Conservation (phyloP, 35 echinoderm and acorn worm genomes). For the Lytechinus variegatus region DNA sequence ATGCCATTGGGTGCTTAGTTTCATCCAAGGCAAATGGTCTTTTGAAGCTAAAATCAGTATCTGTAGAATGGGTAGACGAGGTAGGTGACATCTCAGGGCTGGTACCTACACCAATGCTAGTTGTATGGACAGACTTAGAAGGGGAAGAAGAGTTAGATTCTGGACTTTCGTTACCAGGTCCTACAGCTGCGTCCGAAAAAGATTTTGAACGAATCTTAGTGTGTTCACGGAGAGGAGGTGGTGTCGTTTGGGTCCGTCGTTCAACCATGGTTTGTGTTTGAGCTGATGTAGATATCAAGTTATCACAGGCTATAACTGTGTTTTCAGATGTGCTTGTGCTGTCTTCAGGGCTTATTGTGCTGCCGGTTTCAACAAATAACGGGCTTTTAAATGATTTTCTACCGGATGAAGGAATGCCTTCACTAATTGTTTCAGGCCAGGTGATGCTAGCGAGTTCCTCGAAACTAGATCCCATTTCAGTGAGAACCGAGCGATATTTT, state of each 20-base stretch:
- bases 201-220: conserved; percentile 3
- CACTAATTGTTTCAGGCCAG: background rate
- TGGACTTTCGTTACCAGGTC: conserved; percentile 54
- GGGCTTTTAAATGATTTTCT: background rate
- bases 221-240: conserved; percentile 9
- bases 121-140: conserved; percentile 47
- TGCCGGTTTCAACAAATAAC: background rate
- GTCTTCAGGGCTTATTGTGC: conserved; percentile 27
- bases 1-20: conserved; percentile 21
- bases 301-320: conserved; percentile 24
- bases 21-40: conserved; percentile 13
- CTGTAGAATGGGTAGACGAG: conserved; percentile 66
- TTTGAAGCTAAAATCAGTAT: conserved; percentile 56
- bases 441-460: conserved; percentile 58
- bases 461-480: conserved; percentile 66
- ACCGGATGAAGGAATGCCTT: background rate
- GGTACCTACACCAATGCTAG: conserved; percentile 68
- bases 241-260: conserved; percentile 27
- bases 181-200: conserved; percentile 62
- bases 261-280: conserved; percentile 31
- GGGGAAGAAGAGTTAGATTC: conserved; percentile 45
- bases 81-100: conserved; percentile 73
- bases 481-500: conserved; percentile 54
- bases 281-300: background rate
- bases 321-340: conserved; percentile 47